phyloP scores from a whole-genome alignment of 2,888 invertebrate species.

The Hypomecis punctinalis region DNA sequence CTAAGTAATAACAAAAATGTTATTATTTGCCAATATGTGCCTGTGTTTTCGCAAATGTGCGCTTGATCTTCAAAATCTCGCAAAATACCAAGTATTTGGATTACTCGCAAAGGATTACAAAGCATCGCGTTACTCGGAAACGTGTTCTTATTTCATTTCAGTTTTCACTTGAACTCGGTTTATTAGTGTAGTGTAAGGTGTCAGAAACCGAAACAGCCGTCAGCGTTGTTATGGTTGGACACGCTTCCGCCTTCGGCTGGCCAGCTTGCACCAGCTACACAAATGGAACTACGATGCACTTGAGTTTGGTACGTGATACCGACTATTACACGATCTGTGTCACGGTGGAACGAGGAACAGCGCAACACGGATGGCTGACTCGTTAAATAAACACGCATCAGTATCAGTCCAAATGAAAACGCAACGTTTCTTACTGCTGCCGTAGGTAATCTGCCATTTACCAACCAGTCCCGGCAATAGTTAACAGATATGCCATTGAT shows the following conservation, averaged over 20 bases:
- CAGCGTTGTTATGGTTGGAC: conserved; percentile 75
- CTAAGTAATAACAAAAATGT: too few species aligned
- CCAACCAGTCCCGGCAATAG: too few species aligned
- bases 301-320: conserved; percentile 14
- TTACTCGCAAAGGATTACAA: conserved; percentile 35
- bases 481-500: background rate
- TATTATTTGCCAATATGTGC: too few species aligned
- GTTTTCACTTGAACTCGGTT: conserved; percentile 73
- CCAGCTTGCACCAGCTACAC: conserved; percentile 33
- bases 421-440: conserved; percentile 16
- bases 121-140: conserved; percentile 50
- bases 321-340: conserved; percentile 28
- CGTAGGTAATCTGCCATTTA: background rate
- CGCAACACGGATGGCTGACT: conserved; percentile 63
- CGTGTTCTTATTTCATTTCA: conserved; percentile 70
- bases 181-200: conserved; percentile 76
- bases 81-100: background rate
- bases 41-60: too few species aligned
- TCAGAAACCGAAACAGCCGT: conserved; percentile 71
- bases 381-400: conserved; percentile 69
- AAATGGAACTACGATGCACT: conserved; percentile 35
- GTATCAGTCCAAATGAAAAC: conserved; percentile 45
- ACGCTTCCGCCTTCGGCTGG: conserved; percentile 72
- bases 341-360: conserved; percentile 55
- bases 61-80: too few species aligned